Percentiles rank a stretch among this genome's conserved stretches.
Conservation (phyloP, 2,797 vertebrate genomes). For the Megaceryle alcyon region DNA sequence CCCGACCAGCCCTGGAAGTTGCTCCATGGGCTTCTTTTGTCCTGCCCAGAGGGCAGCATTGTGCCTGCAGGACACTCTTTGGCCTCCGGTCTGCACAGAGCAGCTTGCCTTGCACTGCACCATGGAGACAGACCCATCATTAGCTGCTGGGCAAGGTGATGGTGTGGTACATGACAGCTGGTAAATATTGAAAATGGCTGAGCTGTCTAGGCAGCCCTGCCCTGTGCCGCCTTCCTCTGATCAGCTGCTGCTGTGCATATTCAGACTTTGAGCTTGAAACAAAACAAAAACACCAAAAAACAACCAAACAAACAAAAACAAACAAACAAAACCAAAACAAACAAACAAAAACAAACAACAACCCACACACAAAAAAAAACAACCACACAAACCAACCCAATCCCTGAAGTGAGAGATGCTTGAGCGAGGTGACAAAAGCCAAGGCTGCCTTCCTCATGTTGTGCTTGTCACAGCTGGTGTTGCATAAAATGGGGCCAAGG, state of each 20-base stretch:
- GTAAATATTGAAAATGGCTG: background rate
- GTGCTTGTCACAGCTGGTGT: background rate
- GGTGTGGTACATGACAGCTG: background rate
- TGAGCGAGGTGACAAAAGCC: background rate
- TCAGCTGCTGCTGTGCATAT: background rate
- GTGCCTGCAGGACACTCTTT: accelerated
- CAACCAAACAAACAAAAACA: background rate
- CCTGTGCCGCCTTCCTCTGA: background rate
- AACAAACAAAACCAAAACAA: background rate
- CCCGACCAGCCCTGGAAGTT: background rate
- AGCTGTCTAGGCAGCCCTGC: background rate
- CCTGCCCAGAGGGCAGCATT: background rate
- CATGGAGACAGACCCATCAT: background rate
- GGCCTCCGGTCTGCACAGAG: accelerated
- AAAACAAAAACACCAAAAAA: background rate
- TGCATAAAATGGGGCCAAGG: accelerated
- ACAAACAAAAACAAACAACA: background rate
- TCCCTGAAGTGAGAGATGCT: background rate
- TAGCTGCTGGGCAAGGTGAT: background rate
- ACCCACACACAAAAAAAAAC: too few relatives aligned
- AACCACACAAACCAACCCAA: background rate
- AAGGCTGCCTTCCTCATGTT: background rate
- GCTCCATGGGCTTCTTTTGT: background rate
- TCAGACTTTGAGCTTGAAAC: background rate
- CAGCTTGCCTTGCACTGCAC: background rate